Conservation (phyloP, 2,113 vertebrate species). For the Apteryx mantelli region DNA sequence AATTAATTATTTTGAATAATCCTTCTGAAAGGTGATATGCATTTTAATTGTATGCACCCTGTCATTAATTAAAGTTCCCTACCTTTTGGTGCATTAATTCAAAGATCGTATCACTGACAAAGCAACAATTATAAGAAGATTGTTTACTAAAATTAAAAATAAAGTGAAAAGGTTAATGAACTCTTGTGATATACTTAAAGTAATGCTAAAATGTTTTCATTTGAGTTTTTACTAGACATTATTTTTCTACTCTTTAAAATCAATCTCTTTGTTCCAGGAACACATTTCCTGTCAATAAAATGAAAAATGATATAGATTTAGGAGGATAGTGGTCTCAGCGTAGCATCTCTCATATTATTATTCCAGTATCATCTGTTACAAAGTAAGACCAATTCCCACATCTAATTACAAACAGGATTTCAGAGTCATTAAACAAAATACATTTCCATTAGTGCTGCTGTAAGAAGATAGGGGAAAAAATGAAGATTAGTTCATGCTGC, state of each 20-base stretch:
- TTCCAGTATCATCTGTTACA: constrained; percentile 93
- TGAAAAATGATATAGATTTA: constrained; percentile 88
- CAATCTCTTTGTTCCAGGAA: constrained; percentile 80
- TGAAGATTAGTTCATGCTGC: constrained; percentile 79
- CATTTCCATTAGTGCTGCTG: constrained; percentile 88
- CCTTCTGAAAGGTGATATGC: constrained; percentile 28
- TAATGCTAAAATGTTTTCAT: constrained; percentile 61
- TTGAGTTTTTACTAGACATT: constrained; percentile 76
- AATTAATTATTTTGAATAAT: constrained; percentile 68
- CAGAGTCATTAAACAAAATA: constrained; percentile 91
- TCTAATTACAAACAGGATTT: constrained; percentile 94
- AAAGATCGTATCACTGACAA: constrained; percentile 35
- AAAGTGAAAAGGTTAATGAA: constrained; percentile 40
- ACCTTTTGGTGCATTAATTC: constrained; percentile 47
- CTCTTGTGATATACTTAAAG: constrained; percentile 20
- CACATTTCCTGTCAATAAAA: constrained; percentile 84
- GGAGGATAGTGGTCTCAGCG: constrained; percentile 79
- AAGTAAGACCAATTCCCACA: constrained; percentile 92
- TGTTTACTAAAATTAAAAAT: constrained; percentile 65
- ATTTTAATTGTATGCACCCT: constrained; percentile 49
- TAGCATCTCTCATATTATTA: constrained; percentile 89
- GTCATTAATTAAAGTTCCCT: constrained; percentile 63
- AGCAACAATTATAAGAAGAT: not conserved
- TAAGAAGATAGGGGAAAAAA: constrained; percentile 76
- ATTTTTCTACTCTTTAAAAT: constrained; percentile 81